These are phyloP conservation scores for Zele albiditarsus DNA, from an alignment of 2,888 invertebrate species.

Conservation along the genomic window DNA sequence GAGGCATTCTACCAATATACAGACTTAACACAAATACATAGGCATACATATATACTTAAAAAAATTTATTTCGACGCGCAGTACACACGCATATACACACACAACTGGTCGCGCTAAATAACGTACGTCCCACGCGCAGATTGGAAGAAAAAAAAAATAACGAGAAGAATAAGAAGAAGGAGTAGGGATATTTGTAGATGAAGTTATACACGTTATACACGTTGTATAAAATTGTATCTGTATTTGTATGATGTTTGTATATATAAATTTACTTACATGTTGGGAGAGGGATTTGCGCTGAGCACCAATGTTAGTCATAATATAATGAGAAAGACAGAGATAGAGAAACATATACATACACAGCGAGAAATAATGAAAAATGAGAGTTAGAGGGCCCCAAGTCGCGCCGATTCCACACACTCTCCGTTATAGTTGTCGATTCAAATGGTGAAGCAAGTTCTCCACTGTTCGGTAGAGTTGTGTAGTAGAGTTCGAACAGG, in stretches of 20 bases:
- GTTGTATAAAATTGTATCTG: neutral
- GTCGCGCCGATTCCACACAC: slow-evolving; percentile 32
- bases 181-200: slow-evolving; percentile 1
- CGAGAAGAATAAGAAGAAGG: neutral
- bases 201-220: neutral
- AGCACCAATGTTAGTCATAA: neutral
- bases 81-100: neutral
- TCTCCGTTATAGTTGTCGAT: slow-evolving; percentile 13
- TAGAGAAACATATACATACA: slow-evolving; percentile 16
- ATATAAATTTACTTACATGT: slow-evolving; percentile 18
- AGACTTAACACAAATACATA: neutral
- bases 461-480: slow-evolving; percentile 40
- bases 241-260: neutral
- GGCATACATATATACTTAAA: neutral
- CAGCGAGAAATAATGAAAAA: slow-evolving; percentile 30
- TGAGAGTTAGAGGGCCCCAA: slow-evolving; percentile 41
- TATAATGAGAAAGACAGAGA: slow-evolving; percentile 13
- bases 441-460: slow-evolving; percentile 44
- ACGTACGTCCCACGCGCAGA: neutral
- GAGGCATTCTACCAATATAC: neutral
- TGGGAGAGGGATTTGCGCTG: neutral
- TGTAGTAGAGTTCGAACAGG: slow-evolving; percentile 57
- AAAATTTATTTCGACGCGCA: neutral
- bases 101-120: neutral
- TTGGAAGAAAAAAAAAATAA: neutral